Evolutionary conservation across 2,888 invertebrate genomes (phyloP), one percentile per base, ranked within the genome.

Genomic region (Folsomia candida): DNA sequence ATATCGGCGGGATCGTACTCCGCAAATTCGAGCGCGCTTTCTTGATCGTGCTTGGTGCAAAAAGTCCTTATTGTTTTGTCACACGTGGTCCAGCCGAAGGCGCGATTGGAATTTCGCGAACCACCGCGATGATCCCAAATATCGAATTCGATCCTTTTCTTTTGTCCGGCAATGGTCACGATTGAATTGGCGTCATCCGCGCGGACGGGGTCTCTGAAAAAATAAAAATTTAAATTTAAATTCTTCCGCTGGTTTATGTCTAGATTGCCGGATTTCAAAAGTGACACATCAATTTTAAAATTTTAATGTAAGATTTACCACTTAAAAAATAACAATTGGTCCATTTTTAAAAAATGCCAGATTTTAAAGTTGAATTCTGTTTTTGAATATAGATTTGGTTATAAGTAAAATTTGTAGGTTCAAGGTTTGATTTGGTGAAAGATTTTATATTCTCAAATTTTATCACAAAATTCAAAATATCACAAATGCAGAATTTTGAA

Each of bases 81-180:
- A 20, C 57, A 57, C 9, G 57, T 57, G 11, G 57, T 57, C 57
- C 57, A 57, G 14, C 57, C 57, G 20, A 57, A 57, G 20, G 57
- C 57, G 6, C 57, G 9, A 20, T 57, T 57, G 57, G 57, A 57
- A 20, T 57, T 57, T 57, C 57, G 57, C 6, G 57, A 57, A n/a
- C 57, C 57, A n/a, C 57, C 57, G 11, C 57, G 57, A 22, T 57
- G 57, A 57, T 57, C 57, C 57, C 57, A 57, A 22, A 57, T 57
- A 20, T 57, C 57, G 20, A 57, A 57, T 57, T 57, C 57, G 20
- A 57, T 57, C 57, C 20, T 11, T 22, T 57, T 57, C 22, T 57
- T 11, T 22, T 11, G 11, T 6, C 57, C 57, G 20, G 6, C 57
- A 6, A 57, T 57, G 9, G 11, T 6, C 14, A 57, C 20, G 9